Conservation (phyloP, 2,888 invertebrate genomes). For the Plemyria rubiginata region DNA sequence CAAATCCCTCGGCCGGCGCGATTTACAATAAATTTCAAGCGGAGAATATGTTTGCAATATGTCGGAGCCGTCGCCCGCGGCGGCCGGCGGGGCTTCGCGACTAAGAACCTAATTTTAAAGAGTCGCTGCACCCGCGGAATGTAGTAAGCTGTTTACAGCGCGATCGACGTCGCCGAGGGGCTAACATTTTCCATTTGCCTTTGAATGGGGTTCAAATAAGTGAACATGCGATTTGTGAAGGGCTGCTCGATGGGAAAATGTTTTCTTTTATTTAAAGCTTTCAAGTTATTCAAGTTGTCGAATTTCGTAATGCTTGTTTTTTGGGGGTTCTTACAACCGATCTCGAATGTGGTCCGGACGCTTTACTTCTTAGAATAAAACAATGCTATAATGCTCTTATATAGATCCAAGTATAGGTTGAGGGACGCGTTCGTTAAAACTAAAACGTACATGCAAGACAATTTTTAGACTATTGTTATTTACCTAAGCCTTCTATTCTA, state of each 20-base stretch:
- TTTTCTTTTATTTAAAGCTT: constrained; percentile 31
- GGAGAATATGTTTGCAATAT: constrained; percentile 82
- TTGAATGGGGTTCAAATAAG: constrained; percentile 63
- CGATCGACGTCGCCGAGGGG: constrained; percentile 62
- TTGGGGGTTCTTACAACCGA: background rate
- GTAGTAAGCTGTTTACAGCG: constrained; percentile 75
- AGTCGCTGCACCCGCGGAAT: constrained; percentile 59
- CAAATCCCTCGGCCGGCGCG: constrained; percentile 74
- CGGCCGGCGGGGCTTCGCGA: constrained; percentile 30
- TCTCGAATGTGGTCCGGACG: background rate
- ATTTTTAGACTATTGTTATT: no score
- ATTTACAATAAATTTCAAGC: constrained; percentile 82
- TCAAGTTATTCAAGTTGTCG: constrained; percentile 3
- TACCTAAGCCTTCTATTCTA: no score
- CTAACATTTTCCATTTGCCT: constrained; percentile 59
- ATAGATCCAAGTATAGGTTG: no score
- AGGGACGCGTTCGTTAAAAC: no score
- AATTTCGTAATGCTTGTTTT: background rate
- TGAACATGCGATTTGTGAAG: constrained; percentile 50
- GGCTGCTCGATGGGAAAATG: constrained; percentile 38
- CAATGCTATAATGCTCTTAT: no score
- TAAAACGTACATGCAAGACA: no score
- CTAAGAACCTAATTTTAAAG: constrained; percentile 69
- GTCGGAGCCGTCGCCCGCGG: constrained; percentile 55
- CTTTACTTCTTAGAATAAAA: background rate